Conservation (phyloP, 2,113 vertebrate species). For the Solea senegalensis region DNA sequence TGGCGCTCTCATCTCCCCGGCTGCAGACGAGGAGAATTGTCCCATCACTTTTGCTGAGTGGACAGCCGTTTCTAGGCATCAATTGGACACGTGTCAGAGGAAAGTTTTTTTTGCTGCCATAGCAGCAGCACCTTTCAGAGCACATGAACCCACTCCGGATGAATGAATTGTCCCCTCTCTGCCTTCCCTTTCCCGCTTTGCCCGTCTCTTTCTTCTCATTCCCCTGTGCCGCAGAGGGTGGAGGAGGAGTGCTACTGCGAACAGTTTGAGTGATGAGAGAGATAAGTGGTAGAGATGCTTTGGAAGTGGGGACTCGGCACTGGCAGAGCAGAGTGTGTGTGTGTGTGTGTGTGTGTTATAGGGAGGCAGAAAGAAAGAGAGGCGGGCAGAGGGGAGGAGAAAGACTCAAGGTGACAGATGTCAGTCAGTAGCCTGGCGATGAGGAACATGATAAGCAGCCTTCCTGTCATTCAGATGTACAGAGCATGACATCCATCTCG, state of each 20-base stretch:
- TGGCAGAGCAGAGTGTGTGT: conserved; percentile 41
- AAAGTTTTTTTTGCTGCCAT: conserved; percentile 73
- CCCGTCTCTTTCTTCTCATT: conserved; percentile 52
- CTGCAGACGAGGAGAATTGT: conserved; percentile 63
- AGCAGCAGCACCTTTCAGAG: conserved; percentile 72
- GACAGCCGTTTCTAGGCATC: conserved; percentile 65
- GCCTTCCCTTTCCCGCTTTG: conserved; percentile 45
- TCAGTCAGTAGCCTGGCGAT: conserved; percentile 71
- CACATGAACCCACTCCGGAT: conserved; percentile 56
- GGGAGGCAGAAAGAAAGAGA: conserved; percentile 10
- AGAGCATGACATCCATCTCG: conserved; percentile 46
- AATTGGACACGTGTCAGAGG: conserved; percentile 69
- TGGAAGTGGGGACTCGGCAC: conserved; percentile 62
- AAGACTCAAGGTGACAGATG: conserved; percentile 71
- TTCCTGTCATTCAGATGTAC: conserved; percentile 63
- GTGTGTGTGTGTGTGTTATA: conserved; percentile 39
- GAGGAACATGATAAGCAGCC: conserved; percentile 66
- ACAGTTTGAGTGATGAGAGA: conserved; percentile 77
- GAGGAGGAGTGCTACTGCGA: conserved; percentile 53
- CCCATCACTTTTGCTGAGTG: conserved; percentile 74
- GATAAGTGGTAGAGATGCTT: conserved; percentile 78
- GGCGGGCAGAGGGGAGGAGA: conserved; percentile 16
- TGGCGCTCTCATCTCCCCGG: conserved; percentile 57
- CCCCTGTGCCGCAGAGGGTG: conserved; percentile 37
- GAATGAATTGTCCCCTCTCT: conserved; percentile 61